Percentiles rank a stretch among this genome's conserved stretches.
These are phyloP conservation scores for Argya squamiceps DNA, from an alignment of 2,797 vertebrate species.

Conservation along the genomic window DNA sequence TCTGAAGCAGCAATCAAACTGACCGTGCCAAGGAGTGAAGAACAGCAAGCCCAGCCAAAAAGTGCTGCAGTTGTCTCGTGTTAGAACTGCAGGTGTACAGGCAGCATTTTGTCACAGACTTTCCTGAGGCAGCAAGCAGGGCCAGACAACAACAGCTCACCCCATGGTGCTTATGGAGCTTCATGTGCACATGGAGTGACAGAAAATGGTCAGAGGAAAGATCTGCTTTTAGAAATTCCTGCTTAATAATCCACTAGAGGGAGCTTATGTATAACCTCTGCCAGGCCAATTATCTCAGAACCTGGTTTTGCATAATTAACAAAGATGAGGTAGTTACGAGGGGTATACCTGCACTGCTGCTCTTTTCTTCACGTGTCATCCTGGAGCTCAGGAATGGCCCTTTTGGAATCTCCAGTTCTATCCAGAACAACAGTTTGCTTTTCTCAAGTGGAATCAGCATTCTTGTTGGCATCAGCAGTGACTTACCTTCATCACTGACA, in stretches of 20 bases:
- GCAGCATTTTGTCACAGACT: background rate
- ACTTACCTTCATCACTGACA: background rate
- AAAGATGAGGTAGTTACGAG: background rate
- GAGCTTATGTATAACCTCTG: slow-evolving; percentile 59
- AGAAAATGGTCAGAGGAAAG: background rate
- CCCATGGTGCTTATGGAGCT: background rate
- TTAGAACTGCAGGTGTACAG: background rate
- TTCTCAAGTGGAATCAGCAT: background rate
- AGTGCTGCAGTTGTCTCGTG: background rate
- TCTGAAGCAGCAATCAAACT: slow-evolving; percentile 26
- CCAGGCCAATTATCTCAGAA: background rate
- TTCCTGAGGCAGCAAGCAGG: background rate
- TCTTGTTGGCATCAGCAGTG: background rate
- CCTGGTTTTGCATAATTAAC: background rate
- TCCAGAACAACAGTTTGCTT: background rate
- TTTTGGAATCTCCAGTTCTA: background rate
- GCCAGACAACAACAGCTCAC: background rate
- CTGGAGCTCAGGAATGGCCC: background rate
- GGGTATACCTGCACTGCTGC: background rate
- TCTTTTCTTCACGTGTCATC: background rate
- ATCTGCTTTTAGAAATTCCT: background rate
- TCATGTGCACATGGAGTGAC: background rate
- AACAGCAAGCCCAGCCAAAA: background rate
- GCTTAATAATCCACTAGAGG: slow-evolving; percentile 57
- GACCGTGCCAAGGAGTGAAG: slow-evolving; percentile 19